Conservation (phyloP, 2,113 vertebrate genomes). For the Sciurus niger region DNA sequence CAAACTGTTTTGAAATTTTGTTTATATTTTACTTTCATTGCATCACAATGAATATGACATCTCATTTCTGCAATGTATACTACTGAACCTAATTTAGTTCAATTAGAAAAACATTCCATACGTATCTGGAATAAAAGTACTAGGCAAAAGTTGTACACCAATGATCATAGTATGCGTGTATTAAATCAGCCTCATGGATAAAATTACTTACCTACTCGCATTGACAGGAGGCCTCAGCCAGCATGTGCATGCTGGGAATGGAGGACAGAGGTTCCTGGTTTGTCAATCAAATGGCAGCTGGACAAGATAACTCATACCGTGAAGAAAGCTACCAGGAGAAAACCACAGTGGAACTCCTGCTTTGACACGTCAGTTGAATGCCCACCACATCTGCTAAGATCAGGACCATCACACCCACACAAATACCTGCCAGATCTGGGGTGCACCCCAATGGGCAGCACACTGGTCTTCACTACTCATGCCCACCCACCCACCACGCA, state of each 20-base stretch:
- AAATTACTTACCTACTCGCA: neutral
- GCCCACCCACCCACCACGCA: fast-evolving
- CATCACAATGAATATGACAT: neutral
- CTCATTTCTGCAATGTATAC: neutral
- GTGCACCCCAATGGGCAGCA: fast-evolving
- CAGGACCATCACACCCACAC: fast-evolving
- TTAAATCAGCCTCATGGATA: neutral
- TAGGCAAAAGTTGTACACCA: neutral
- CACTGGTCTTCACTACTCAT: neutral
- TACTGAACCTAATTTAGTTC: neutral
- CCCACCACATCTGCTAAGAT: neutral
- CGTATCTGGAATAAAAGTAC: neutral
- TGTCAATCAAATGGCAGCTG: neutral
- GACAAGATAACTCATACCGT: neutral
- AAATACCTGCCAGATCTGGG: neutral
- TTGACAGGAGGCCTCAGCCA: neutral
- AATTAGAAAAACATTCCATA: neutral
- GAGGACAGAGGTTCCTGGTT: neutral
- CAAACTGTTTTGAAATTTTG: neutral
- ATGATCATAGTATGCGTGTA: neutral
- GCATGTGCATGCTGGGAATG: neutral
- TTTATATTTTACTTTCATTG: neutral
- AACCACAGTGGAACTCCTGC: neutral
- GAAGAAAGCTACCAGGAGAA: neutral
- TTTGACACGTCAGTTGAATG: fast-evolving